Percentiles rank a stretch among this genome's conserved stretches.
phyloP scores from a whole-genome alignment of 2,113 vertebrate genomes.

The Macroglossus sobrinus region DNA sequence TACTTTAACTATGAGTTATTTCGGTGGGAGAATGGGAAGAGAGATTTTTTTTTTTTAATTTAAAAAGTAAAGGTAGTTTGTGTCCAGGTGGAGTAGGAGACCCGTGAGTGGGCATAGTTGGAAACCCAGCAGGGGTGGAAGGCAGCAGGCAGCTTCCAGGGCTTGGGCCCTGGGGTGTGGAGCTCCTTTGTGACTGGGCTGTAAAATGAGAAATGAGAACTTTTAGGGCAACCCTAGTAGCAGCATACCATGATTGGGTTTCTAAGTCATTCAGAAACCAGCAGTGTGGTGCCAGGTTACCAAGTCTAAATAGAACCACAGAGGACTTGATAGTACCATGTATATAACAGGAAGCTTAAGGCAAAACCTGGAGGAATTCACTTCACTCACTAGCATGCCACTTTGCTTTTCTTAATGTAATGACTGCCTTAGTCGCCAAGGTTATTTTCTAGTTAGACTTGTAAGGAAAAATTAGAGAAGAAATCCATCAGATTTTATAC shows the following conservation, averaged over 20 bases:
- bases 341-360: background rate
- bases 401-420: background rate
- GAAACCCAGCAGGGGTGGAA: background rate
- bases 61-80: background rate
- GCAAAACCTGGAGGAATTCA: background rate
- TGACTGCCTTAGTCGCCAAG: background rate
- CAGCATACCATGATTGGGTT: background rate
- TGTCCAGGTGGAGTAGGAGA: background rate
- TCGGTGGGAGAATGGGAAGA: background rate
- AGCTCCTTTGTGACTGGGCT: background rate
- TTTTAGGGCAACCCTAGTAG: background rate
- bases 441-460: background rate
- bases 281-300: background rate
- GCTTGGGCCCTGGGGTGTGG: background rate
- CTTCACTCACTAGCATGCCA: background rate
- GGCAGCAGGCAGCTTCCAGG: background rate
- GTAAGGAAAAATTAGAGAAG: background rate
- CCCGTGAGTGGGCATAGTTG: background rate
- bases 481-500: background rate
- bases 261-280: background rate
- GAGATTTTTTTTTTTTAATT: background rate
- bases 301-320: background rate
- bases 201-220: background rate
- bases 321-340: background rate
- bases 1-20: background rate